These are phyloP conservation scores for Hydrotaea diabolus DNA, from an alignment of 2,888 invertebrate species.

Conservation along the genomic window DNA sequence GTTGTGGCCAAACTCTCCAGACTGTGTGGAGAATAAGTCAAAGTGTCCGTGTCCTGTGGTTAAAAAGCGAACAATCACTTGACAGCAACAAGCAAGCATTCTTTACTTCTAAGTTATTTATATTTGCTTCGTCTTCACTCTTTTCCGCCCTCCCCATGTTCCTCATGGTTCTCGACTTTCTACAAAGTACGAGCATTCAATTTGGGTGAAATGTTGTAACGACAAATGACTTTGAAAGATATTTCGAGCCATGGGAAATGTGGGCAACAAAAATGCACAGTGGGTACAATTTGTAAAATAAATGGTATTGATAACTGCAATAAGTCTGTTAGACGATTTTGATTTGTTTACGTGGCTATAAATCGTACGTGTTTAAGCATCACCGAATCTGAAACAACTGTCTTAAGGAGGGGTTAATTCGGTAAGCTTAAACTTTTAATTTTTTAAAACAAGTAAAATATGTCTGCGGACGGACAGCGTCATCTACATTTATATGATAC, in stretches of 20 bases:
- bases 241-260: slow-evolving; percentile 46
- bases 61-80: slow-evolving; percentile 47
- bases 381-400: too few relatives aligned
- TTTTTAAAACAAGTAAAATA: too few relatives aligned
- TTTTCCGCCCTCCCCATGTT: background rate
- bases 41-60: slow-evolving; percentile 52
- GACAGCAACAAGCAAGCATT: slow-evolving; percentile 17
- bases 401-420: too few relatives aligned
- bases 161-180: background rate
- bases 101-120: background rate
- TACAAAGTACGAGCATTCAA: background rate
- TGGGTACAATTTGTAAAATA: background rate
- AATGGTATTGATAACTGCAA: too few relatives aligned
- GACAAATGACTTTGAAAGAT: slow-evolving; percentile 64
- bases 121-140: background rate
- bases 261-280: background rate
- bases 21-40: slow-evolving; percentile 9
- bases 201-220: slow-evolving; percentile 45
- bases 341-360: too few relatives aligned
- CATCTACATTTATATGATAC: too few relatives aligned
- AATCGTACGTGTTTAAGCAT: too few relatives aligned
- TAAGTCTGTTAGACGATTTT: too few relatives aligned
- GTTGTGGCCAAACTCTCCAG: background rate
- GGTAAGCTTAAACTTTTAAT: too few relatives aligned
- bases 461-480: too few relatives aligned